Conservation (phyloP, 2,113 vertebrate species). For the Stigmatopora argus region DNA sequence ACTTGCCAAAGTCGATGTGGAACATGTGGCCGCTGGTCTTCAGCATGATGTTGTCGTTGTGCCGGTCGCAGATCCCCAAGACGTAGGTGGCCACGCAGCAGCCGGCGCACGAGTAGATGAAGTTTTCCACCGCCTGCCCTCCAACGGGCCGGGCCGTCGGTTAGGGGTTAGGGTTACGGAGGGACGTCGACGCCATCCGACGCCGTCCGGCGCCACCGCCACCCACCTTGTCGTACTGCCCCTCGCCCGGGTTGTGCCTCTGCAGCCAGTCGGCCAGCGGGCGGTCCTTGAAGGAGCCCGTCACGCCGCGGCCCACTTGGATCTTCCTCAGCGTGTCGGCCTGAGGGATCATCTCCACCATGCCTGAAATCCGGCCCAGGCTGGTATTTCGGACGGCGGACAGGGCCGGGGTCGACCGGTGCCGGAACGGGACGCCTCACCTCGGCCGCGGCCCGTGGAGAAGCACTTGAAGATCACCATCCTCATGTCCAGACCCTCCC, state of each 20-base stretch:
- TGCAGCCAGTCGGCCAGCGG: slow-evolving; percentile 91
- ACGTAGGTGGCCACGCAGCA: slow-evolving; percentile 97
- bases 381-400: neutral
- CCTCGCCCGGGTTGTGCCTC: slow-evolving; percentile 90
- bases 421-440: slow-evolving; percentile 51
- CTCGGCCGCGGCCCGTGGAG: slow-evolving; percentile 85
- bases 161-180: no score
- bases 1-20: slow-evolving; percentile 96
- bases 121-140: slow-evolving; percentile 95
- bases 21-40: slow-evolving; percentile 98
- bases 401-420: no score
- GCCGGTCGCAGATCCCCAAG: slow-evolving; percentile 93
- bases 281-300: slow-evolving; percentile 93
- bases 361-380: slow-evolving; percentile 66
- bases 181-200: no score
- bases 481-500: slow-evolving; percentile 96
- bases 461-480: slow-evolving; percentile 97
- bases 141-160: no score
- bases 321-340: slow-evolving; percentile 95
- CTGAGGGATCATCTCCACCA: slow-evolving; percentile 98
- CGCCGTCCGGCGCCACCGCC: no score
- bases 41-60: slow-evolving; percentile 99
- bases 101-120: slow-evolving; percentile 95
- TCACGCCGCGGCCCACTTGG: slow-evolving; percentile 95
- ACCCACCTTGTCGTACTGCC: slow-evolving; percentile 89